phyloP scores from a whole-genome alignment of 2,888 invertebrate species.

The Diogma glabrata region DNA sequence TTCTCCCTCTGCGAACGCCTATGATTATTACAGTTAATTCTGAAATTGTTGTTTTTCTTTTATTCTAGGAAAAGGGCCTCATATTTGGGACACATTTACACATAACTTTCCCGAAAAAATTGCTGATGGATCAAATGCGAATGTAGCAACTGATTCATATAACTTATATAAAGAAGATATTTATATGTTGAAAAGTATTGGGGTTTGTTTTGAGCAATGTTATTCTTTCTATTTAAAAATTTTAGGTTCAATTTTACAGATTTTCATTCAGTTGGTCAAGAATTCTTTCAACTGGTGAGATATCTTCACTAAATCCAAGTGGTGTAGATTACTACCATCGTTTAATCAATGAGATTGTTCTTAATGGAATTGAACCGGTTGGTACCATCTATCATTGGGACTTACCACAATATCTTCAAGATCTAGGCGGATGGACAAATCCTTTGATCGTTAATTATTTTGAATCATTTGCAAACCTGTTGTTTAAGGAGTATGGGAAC shows the following conservation, averaged over 20 bases:
- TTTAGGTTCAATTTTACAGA: constrained; percentile 18
- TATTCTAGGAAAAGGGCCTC: too few relatives aligned
- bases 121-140: too few relatives aligned
- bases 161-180: too few relatives aligned
- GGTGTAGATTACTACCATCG: constrained; percentile 6
- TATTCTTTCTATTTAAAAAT: too few relatives aligned
- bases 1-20: too few relatives aligned
- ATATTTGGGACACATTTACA: too few relatives aligned
- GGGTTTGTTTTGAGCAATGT: too few relatives aligned
- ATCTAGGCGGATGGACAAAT: constrained; percentile 42
- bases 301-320: constrained; percentile 31
- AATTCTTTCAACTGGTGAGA: constrained; percentile 45
- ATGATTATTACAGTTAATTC: too few relatives aligned
- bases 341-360: neutral
- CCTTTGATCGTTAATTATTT: constrained; percentile 38
- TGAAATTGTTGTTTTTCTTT: too few relatives aligned
- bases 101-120: too few relatives aligned
- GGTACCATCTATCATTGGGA: constrained; percentile 47
- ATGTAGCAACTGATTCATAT: too few relatives aligned
- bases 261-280: constrained; percentile 25
- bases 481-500: constrained; percentile 38
- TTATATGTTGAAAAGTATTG: too few relatives aligned
- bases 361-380: constrained; percentile 45
- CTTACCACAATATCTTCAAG: constrained; percentile 41
- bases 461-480: constrained; percentile 38